Evolutionary conservation across 1,140 invertebrate genomes (phyloP).

Genomic region (Aphelenchoides besseyi): DNA sequence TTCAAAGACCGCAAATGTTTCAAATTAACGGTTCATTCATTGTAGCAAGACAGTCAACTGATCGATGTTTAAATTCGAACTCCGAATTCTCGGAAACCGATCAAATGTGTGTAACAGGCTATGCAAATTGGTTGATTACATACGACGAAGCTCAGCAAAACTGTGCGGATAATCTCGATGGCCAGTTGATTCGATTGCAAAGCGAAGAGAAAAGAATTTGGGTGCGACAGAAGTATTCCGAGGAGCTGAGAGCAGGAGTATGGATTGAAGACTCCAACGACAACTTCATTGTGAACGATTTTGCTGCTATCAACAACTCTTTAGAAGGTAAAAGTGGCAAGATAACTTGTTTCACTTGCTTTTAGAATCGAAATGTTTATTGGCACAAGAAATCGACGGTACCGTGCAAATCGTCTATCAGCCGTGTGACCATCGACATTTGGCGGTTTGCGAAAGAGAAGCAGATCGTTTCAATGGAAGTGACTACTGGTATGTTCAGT

Average conservation of each 20-base stretch:
- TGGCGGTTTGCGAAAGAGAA: neutral
- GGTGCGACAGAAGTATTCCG: neutral
- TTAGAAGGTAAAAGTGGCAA: no score
- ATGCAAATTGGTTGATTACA: neutral
- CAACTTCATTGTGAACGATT: neutral
- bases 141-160: neutral
- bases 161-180: no score
- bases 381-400: neutral
- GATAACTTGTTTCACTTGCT: conserved; percentile 1
- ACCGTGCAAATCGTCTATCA: neutral
- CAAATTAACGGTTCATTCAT: no score
- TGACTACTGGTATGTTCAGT: conserved; percentile 16
- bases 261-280: neutral
- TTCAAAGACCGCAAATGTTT: no score
- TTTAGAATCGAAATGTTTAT: neutral
- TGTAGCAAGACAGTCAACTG: neutral
- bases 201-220: neutral
- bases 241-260: neutral
- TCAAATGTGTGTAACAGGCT: neutral
- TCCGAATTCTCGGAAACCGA: neutral
- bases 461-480: neutral
- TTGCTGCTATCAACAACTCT: no score
- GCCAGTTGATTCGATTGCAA: neutral
- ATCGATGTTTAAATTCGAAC: neutral
- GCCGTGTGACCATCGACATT: neutral